phyloP scores from a whole-genome alignment of 2,888 invertebrate species.

The Mongoloraphidia duomilia region DNA sequence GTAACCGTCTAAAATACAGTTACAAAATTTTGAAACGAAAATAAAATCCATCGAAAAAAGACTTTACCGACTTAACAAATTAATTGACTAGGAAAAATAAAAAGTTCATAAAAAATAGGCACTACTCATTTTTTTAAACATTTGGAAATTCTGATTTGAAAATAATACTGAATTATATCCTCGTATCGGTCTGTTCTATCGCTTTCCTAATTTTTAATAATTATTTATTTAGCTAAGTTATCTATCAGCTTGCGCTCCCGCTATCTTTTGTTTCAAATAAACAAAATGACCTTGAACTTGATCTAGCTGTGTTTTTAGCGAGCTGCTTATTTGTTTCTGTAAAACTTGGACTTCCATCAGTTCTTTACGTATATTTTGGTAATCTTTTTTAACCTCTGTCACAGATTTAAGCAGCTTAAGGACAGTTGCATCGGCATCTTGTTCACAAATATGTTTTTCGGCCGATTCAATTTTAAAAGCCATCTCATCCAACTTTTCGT shows the following conservation, averaged over 20 bases:
- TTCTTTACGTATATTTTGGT: constrained; percentile 63
- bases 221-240: background rate
- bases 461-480: constrained; percentile 60
- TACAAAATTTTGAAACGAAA: too few relatives aligned
- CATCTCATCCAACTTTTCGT: constrained; percentile 55
- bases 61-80: too few relatives aligned
- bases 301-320: constrained; percentile 56
- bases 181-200: too few relatives aligned
- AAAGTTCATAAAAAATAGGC: too few relatives aligned
- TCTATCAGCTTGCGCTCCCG: constrained; percentile 26
- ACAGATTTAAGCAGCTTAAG: constrained; percentile 61
- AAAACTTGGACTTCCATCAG: constrained; percentile 66
- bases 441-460: constrained; percentile 41
- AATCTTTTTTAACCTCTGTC: constrained; percentile 64
- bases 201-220: too few relatives aligned
- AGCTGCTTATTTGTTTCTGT: constrained; percentile 60
- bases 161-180: too few relatives aligned
- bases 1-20: too few relatives aligned
- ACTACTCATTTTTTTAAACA: too few relatives aligned
- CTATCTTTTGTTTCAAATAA: constrained; percentile 53
- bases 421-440: constrained; percentile 44
- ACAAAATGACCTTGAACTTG: constrained; percentile 63
- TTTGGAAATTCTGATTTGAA: too few relatives aligned
- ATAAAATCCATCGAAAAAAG: too few relatives aligned
- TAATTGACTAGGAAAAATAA: too few relatives aligned